These are phyloP conservation scores for Gallinago nigripennis DNA, from an alignment of 2,797 vertebrate genomes.

Conservation along the genomic window DNA sequence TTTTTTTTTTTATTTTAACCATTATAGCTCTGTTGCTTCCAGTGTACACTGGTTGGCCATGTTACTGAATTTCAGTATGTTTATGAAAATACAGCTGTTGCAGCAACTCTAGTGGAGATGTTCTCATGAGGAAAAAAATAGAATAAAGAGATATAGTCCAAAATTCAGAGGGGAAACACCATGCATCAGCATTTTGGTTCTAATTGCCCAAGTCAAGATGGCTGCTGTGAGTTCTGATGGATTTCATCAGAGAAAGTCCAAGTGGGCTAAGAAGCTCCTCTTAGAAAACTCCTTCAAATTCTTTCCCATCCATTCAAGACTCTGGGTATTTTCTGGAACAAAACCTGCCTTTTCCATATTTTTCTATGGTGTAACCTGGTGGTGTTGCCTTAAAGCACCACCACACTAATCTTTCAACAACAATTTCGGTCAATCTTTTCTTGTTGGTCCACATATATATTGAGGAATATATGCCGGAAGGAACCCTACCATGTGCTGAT, in stretches of 20 bases:
- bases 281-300: background rate
- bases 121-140: background rate
- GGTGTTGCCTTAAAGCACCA: background rate
- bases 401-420: background rate
- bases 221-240: background rate
- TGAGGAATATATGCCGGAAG: background rate
- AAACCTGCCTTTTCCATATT: background rate
- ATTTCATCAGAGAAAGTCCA: background rate
- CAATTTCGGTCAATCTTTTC: fast-evolving
- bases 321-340: background rate
- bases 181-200: background rate
- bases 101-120: background rate
- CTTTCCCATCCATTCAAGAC: background rate
- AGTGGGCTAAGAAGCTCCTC: background rate
- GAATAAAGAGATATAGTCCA: background rate
- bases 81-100: background rate
- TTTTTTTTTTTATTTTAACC: background rate
- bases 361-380: background rate
- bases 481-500: background rate
- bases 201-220: background rate
- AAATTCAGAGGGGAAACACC: background rate
- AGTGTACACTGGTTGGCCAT: background rate
- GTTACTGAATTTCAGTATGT: background rate
- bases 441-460: background rate
- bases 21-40: background rate